Evolutionary conservation across 2,888 invertebrate genomes (phyloP).

Genomic region (Steinernema carpocapsae): DNA sequence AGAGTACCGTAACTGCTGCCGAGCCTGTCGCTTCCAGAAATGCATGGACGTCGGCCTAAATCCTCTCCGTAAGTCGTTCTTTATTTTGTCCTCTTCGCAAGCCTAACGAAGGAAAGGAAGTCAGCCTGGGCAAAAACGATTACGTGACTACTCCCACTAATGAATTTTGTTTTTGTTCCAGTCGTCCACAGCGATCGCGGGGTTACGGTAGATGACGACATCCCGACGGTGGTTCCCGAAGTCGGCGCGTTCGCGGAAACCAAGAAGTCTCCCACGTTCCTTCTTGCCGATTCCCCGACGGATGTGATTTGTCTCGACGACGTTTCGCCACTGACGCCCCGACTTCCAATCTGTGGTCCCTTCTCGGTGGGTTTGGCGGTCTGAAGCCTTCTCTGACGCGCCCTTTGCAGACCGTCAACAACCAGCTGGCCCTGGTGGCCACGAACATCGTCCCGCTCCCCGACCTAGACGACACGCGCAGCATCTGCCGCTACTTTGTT

Average conservation of each 20-base stretch:
- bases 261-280: not conserved
- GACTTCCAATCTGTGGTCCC: slow-evolving; percentile 10
- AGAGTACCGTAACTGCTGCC: slow-evolving; percentile 40
- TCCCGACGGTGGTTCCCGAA: slow-evolving; percentile 11
- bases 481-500: slow-evolving; percentile 37
- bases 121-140: not conserved
- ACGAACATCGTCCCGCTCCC: slow-evolving; percentile 35
- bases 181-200: slow-evolving; percentile 39
- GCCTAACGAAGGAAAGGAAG: not conserved
- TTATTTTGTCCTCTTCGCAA: not conserved
- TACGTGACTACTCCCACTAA: not conserved
- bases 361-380: slow-evolving; percentile 16
- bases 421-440: slow-evolving; percentile 32
- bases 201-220: slow-evolving; percentile 33
- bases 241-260: not conserved
- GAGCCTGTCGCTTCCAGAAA: slow-evolving; percentile 36
- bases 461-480: slow-evolving; percentile 15
- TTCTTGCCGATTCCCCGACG: not conserved
- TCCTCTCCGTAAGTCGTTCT: slow-evolving; percentile 37
- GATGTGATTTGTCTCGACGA: slow-evolving; percentile 16
- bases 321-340: not conserved
- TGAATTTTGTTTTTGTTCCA: slow-evolving; percentile 16
- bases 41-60: slow-evolving; percentile 38
- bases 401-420: not conserved
- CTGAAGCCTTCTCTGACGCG: not conserved